These are phyloP conservation scores for Apostichopus californicus DNA, from an alignment of 35 echinoderm and acorn worm genomes.

Conservation along the genomic window DNA sequence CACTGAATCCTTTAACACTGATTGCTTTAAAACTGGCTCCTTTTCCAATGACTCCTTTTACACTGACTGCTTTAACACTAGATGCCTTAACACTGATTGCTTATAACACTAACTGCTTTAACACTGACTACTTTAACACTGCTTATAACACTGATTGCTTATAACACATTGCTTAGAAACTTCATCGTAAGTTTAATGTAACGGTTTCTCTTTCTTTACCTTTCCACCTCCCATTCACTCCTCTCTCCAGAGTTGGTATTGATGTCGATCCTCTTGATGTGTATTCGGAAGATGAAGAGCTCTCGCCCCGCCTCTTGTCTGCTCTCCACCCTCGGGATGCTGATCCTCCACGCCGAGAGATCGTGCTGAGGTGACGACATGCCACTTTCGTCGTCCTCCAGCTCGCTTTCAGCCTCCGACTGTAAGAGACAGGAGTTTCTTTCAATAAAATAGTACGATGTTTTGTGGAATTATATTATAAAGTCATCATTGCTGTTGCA, in stretches of 20 bases:
- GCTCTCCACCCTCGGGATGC: conserved; percentile 71
- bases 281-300: conserved; percentile 78
- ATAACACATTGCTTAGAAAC: not conserved
- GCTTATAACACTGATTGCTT: too few relatives aligned
- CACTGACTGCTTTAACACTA: too few relatives aligned
- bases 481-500: too few relatives aligned
- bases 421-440: not conserved
- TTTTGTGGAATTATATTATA: too few relatives aligned
- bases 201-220: conserved; percentile 34
- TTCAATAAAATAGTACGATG: too few relatives aligned
- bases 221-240: conserved; percentile 90
- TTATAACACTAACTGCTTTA: too few relatives aligned
- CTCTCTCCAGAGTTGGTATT: conserved; percentile 65
- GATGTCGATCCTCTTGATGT: conserved; percentile 88
- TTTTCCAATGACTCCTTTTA: too few relatives aligned
- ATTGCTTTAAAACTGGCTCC: too few relatives aligned
- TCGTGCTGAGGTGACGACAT: conserved; percentile 82
- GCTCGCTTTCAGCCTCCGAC: conserved; percentile 67
- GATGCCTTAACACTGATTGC: too few relatives aligned
- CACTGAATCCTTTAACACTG: too few relatives aligned
- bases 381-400: conserved; percentile 60
- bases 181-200: not conserved
- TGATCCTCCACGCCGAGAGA: conserved; percentile 87
- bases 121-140: too few relatives aligned
- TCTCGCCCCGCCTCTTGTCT: conserved; percentile 71